Base-by-base conservation (phyloP, 1,140 invertebrate genomes). In the Cepaea nemoralis region DNA sequence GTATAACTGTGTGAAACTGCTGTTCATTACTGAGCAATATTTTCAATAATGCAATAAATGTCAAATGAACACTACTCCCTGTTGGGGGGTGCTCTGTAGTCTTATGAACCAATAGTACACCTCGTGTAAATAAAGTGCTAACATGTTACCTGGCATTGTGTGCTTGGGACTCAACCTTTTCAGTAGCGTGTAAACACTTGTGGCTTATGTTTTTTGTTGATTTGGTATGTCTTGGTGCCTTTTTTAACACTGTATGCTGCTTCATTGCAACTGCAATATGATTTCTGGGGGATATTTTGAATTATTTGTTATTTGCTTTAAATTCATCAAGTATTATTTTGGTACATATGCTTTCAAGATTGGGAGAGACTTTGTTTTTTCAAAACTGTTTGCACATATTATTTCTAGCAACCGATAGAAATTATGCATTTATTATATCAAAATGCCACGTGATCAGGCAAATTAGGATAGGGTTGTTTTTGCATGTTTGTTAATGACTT, bases 171-270 rank as follows among this genome's bases (percentile, higher is more conserved):
- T 31, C 27, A 31, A 3, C 59, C 8, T 31, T 16, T 63, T 63
- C 59, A 63, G 59, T 63, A 63, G 59, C 33, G n/a, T 63, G n/a
- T 63, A 63, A n/a, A n/a, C n/a, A 63, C 59, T 55, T 31, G 59
- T 63, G 59, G 59, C 59, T 63, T 63, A 31, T 31, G 27, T 63
- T 63, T 63, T 48, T 63, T 63, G 27, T 63, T 63, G 59, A 63
- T 63, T 63, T 63, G 59, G 59, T 63, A n/a, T 31, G 27, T 55
- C 59, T 63, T 63, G 59, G 59, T 63, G 59, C 59, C 59, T 63
- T 63, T 63, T 63, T 31, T 63, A 22, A 55, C 19, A 55, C 16
- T 63, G 33, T 63, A 27, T 63, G 59, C 27, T 63, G 59, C 27
- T 63, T 63, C 27, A 16, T 63, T 63, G 59, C 27, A 63, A 31